Conservation (phyloP, 2,888 invertebrate genomes). For the Ligdia adustata region DNA sequence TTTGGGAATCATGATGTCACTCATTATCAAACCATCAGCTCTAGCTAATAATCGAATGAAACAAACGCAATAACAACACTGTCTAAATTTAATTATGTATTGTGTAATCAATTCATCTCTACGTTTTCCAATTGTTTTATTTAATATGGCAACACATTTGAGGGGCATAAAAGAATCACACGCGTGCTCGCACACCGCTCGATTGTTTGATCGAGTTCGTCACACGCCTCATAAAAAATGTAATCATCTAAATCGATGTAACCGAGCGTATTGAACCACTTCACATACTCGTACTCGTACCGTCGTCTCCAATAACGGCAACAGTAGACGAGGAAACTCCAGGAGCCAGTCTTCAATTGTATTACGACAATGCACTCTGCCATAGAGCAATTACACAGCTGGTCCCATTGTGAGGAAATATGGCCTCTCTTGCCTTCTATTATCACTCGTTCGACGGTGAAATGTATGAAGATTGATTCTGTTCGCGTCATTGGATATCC, state of each 20-base stretch:
- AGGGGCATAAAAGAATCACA: conserved; percentile 11
- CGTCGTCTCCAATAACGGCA: conserved; percentile 34
- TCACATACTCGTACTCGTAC: no score
- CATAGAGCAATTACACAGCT: conserved; percentile 59
- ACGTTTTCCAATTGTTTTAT: conserved; percentile 12
- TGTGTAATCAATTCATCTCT: no score
- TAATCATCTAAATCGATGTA: conserved; percentile 21
- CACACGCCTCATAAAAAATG: conserved; percentile 23
- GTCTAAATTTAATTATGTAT: no score
- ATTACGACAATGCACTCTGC: conserved; percentile 62
- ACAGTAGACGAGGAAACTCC: conserved; percentile 39
- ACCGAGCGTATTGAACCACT: conserved; percentile 20
- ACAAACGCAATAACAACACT: no score
- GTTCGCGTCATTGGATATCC: conserved; percentile 48
- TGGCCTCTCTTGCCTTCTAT: conserved; percentile 47
- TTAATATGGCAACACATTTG: conserved; percentile 7
- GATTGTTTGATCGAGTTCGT: conserved; percentile 23
- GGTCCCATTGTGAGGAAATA: conserved; percentile 54
- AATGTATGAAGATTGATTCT: conserved; percentile 61
- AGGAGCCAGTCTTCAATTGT: conserved; percentile 56
- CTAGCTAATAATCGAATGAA: no score
- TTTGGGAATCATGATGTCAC: no score
- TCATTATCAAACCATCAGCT: no score
- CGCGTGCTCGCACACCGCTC: conserved; percentile 16
- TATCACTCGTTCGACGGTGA: conserved; percentile 53